These are phyloP conservation scores for Haliclona indistincta DNA, from an alignment of 37 sponge, comb jelly and placozoan genomes.

Conservation along the genomic window DNA sequence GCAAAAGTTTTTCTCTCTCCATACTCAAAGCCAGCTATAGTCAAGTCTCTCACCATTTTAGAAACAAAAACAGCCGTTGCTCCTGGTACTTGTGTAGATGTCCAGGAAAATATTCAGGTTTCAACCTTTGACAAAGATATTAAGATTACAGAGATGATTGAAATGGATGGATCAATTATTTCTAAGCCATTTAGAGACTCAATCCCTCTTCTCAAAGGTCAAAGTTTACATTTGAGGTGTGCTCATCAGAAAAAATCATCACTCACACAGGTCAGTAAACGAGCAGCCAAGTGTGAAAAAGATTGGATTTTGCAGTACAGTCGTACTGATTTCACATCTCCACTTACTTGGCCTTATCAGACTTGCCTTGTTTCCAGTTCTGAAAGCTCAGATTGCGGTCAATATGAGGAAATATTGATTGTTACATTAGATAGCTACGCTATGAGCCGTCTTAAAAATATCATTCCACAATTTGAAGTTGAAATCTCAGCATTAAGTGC, in stretches of 20 bases:
- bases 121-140: background rate
- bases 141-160: background rate
- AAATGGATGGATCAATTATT: background rate
- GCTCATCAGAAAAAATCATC: background rate
- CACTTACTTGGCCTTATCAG: slow-evolving; percentile 2
- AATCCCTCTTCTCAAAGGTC: background rate
- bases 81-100: background rate
- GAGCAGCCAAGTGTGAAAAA: background rate
- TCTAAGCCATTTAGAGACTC: background rate
- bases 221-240: background rate
- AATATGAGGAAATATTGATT: background rate
- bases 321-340: background rate
- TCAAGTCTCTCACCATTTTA: background rate
- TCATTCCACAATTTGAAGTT: no score
- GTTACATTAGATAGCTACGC: background rate
- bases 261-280: background rate
- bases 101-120: background rate
- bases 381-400: background rate
- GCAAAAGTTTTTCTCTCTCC: background rate
- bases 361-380: background rate
- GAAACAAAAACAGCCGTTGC: background rate
- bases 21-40: background rate
- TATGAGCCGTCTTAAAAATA: no score
- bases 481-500: background rate
- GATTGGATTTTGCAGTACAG: background rate